phyloP scores from a whole-genome alignment of 2,113 vertebrate species.

The Gopherus evgoodei region DNA sequence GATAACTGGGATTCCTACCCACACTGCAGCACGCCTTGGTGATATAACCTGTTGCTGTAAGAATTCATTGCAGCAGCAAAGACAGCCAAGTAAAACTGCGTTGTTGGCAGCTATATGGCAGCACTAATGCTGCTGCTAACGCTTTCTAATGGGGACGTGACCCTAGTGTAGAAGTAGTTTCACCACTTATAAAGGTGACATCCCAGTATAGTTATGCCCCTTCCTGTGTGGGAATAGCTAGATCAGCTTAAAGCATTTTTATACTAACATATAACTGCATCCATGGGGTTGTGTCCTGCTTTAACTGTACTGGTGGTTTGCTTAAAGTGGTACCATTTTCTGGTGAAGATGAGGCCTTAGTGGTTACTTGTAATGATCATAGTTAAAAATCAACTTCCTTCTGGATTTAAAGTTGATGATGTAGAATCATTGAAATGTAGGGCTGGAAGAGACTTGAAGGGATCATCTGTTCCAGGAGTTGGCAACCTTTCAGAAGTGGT shows the following conservation, averaged over 20 bases:
- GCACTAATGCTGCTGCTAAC: background rate
- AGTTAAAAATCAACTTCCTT: background rate
- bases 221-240: background rate
- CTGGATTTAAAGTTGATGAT: background rate
- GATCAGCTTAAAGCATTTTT: background rate
- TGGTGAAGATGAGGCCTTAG: background rate
- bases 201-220: background rate
- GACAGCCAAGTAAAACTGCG: background rate
- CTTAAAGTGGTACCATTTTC: background rate
- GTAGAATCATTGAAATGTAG: background rate
- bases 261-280: background rate
- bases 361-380: background rate
- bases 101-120: background rate
- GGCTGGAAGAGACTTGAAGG: background rate
- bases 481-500: no score
- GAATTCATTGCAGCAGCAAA: background rate
- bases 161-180: background rate
- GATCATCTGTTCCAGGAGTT: background rate
- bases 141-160: background rate
- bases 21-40: background rate
- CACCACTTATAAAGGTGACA: background rate
- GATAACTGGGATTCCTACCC: no score
- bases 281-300: background rate
- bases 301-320: background rate
- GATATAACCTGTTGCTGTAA: background rate